Percentiles rank a stretch among this genome's conserved stretches.
Evolutionary conservation across 2,113 vertebrate species (phyloP).

Genomic region (Mugil cephalus): DNA sequence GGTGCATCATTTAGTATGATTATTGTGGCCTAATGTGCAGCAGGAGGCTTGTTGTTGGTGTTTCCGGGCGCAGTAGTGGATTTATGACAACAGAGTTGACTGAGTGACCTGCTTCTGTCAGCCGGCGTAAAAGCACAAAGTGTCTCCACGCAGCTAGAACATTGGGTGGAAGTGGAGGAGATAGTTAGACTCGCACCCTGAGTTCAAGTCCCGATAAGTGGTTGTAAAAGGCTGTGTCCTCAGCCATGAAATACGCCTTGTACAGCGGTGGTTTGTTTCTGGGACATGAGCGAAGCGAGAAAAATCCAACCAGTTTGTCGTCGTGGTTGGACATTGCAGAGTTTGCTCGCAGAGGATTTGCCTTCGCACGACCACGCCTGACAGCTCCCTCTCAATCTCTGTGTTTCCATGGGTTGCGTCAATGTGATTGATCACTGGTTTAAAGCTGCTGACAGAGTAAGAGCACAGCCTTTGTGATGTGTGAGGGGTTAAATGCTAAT

Average conservation of each 20-base stretch:
- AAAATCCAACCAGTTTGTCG: constrained; percentile 30
- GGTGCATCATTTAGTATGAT: background rate
- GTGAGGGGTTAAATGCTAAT: constrained; percentile 71
- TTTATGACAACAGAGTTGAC: constrained; percentile 55
- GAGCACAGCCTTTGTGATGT: constrained; percentile 44
- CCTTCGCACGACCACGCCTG: constrained; percentile 29
- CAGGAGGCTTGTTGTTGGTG: constrained; percentile 39
- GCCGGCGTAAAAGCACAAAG: constrained; percentile 47
- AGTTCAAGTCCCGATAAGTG: constrained; percentile 55
- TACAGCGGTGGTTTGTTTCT: constrained; percentile 45
- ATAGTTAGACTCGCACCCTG: constrained; percentile 54
- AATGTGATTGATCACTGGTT: constrained; percentile 69
- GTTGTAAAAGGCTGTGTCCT: constrained; percentile 24
- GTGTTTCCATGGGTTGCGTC: constrained; percentile 51
- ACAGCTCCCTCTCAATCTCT: constrained; percentile 31
- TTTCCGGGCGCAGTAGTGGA: constrained; percentile 39
- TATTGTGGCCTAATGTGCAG: constrained; percentile 12
- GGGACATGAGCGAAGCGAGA: constrained; percentile 47
- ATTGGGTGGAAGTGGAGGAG: constrained; percentile 45
- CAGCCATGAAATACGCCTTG: constrained; percentile 61
- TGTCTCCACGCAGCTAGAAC: constrained; percentile 31
- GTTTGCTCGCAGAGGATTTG: constrained; percentile 54
- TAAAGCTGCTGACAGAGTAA: constrained; percentile 59
- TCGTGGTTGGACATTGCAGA: constrained; percentile 56
- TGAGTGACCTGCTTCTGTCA: constrained; percentile 81